These are phyloP conservation scores for Pipistrellus pipistrellus DNA, from an alignment of 2,797 vertebrate species.

Conservation along the genomic window DNA sequence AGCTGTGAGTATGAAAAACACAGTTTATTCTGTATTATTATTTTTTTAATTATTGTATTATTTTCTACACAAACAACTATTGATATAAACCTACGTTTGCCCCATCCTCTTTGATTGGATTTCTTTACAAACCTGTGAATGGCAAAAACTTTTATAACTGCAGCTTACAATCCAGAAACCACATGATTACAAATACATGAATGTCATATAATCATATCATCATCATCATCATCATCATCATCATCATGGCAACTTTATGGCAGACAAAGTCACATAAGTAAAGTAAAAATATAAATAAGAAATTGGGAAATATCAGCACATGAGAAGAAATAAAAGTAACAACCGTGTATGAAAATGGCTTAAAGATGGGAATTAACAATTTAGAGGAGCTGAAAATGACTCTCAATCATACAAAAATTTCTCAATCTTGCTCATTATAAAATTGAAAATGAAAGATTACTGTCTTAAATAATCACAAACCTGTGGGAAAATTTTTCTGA, in stretches of 20 bases:
- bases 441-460: neutral
- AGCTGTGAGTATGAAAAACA: neutral
- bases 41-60: neutral
- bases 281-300: neutral
- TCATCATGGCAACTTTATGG: neutral
- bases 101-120: neutral
- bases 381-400: constrained; percentile 15
- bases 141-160: neutral
- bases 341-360: neutral
- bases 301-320: neutral
- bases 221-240: neutral
- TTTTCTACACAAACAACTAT: neutral
- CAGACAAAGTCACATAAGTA: neutral
- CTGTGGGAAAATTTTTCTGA: neutral
- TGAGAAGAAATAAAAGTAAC: constrained; percentile 17
- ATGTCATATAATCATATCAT: neutral
- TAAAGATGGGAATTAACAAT: neutral
- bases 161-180: neutral
- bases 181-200: neutral
- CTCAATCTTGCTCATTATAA: neutral
- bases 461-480: neutral
- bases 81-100: neutral
- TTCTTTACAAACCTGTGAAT: neutral
- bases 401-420: neutral
- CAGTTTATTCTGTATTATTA: neutral